phyloP scores from a whole-genome alignment of 1,140 invertebrate species.

The Cheumatopsyche charites region DNA sequence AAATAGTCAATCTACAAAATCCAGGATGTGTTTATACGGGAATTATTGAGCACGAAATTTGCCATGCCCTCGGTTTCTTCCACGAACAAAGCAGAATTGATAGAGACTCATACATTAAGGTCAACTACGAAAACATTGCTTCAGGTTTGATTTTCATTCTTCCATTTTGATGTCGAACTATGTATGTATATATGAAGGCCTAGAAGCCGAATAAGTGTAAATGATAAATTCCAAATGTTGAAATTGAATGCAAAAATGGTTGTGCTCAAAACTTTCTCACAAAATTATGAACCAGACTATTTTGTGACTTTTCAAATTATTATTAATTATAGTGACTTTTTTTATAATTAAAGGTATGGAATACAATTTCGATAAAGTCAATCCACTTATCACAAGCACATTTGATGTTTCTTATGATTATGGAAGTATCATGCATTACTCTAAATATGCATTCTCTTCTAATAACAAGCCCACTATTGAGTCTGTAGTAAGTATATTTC shows the following conservation, averaged over 20 bases:
- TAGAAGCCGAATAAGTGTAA: too few relatives aligned
- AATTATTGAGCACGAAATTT: conserved; percentile 82
- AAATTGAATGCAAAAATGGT: too few relatives aligned
- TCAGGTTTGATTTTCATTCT: too few relatives aligned
- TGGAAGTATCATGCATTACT: conserved; percentile 86
- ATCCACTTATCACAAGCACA: conserved; percentile 60
- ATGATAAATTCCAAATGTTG: too few relatives aligned
- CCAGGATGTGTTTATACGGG: conserved; percentile 77
- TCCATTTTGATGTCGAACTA: too few relatives aligned
- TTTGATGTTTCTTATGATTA: conserved; percentile 79
- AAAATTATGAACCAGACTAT: too few relatives aligned
- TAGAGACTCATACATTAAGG: conserved; percentile 74
- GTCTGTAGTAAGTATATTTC: conserved; percentile 64
- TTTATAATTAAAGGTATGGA: conserved; percentile 61
- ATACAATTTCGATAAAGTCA: conserved; percentile 74
- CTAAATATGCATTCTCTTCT: conserved; percentile 73
- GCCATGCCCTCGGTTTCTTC: conserved; percentile 84
- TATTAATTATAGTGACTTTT: too few relatives aligned
- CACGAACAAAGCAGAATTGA: conserved; percentile 87
- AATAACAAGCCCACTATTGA: conserved; percentile 75
- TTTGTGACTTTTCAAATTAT: too few relatives aligned
- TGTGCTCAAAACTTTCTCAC: too few relatives aligned
- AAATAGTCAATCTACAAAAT: conserved; percentile 75
- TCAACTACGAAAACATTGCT: conserved; percentile 77
- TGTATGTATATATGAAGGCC: too few relatives aligned